These are phyloP conservation scores for Arrhopalites spinosus DNA, from an alignment of 2,888 invertebrate species.

Conservation along the genomic window DNA sequence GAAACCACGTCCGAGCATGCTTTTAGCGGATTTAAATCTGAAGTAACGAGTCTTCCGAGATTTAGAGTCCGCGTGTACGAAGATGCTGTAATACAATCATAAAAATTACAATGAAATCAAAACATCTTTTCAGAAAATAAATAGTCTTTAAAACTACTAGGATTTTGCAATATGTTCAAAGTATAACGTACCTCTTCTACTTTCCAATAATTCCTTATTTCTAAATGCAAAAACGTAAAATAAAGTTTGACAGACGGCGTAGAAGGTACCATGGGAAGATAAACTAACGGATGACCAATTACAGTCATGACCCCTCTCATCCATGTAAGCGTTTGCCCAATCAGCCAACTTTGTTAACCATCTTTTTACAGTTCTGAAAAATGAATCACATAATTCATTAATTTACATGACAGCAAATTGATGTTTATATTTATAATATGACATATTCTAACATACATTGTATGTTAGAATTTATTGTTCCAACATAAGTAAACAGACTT, in stretches of 20 bases:
- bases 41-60: conserved; percentile 82
- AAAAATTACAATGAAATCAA: conserved; percentile 28
- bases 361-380: conserved; percentile 66
- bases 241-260: conserved; percentile 86
- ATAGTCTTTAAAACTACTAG: not conserved
- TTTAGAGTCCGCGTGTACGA: conserved; percentile 61
- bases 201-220: conserved; percentile 78
- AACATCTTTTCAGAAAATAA: not conserved
- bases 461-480: not conserved
- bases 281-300: conserved; percentile 65
- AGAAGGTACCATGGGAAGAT: conserved; percentile 84
- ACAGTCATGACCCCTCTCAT: conserved; percentile 67
- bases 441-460: not conserved
- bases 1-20: conserved; percentile 78
- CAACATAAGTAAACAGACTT: not conserved
- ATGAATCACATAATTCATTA: conserved; percentile 38
- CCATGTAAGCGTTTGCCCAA: conserved; percentile 86
- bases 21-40: conserved; percentile 83
- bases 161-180: not conserved
- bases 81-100: conserved; percentile 39
- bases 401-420: conserved; percentile 32
- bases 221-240: conserved; percentile 92
- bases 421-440: not conserved
- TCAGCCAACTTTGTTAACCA: conserved; percentile 73
- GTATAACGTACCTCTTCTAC: conserved; percentile 71